Base-by-base conservation (phyloP, 2,888 invertebrate genomes). In the Philereme transversata region DNA sequence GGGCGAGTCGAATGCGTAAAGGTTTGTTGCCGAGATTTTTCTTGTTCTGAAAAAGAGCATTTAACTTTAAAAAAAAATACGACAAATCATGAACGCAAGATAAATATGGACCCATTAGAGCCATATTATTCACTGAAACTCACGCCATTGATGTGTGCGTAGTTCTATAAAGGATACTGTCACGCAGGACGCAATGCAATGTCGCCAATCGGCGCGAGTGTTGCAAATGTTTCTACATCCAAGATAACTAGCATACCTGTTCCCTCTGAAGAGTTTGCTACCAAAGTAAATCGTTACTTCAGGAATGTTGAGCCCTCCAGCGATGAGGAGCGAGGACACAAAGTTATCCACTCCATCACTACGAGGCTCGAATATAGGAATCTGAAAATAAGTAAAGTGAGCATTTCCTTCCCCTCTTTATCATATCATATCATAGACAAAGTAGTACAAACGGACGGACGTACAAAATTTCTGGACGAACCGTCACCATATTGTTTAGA, bases 321-420 rank as follows among this genome's bases (percentile, higher is more conserved):
- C 98, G 40, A 99, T 95, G 44, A 99, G 94, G 9, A 99, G 88
- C 0, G 99, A 97, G 0, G 97, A 95, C 10, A 98, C 94, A 67
- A 99, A 97, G 83, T 99, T 99, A 72, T 98, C 97, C 65, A 97
- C 94, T 1, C 99, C 99, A 80, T 99, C 99, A 73, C 97, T 98
- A 33, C 99, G 94, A 0, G 97, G 95, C 82, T 99, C 98, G 80
- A 98, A 98, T 70, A 99, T 96, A 4, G 99, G 98, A 69, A 99
- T 96, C 95, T 97, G 82, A 38, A 61, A 43, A 4, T 43, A 38
- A 43, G 4, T 45, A 22, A 5, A 22, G 45, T 7, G 4, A 2
- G 6, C 22, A 22, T 45, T 6, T 6, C 2, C 4, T 40, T 22
- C 22, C 22, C 22, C 22, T 22, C 22, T 22, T 22, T 22, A 22